Evolutionary conservation across 1,140 invertebrate species (phyloP).

Genomic region (Drosophila neocordata): DNA sequence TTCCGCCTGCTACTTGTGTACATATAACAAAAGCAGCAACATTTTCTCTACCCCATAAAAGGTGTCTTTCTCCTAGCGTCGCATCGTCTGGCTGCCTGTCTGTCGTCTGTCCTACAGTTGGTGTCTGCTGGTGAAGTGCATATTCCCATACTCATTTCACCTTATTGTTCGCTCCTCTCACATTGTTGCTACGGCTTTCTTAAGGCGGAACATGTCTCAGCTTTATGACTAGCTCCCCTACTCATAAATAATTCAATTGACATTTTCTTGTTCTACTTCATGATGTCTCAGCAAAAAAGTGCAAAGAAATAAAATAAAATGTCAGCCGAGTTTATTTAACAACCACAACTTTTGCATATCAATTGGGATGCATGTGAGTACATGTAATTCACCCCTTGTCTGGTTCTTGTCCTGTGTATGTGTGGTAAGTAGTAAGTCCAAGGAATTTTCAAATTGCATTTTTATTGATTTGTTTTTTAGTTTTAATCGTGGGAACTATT

Average conservation of each 20-base stretch:
- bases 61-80: neutral
- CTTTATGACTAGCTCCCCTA: slow-evolving; percentile 19
- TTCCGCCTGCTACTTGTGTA: slow-evolving; percentile 22
- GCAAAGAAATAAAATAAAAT: slow-evolving; percentile 18
- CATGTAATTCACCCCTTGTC: neutral
- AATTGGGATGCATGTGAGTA: slow-evolving; percentile 30
- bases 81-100: neutral
- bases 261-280: slow-evolving; percentile 29
- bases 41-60: neutral
- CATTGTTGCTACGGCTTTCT: slow-evolving; percentile 3
- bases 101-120: neutral
- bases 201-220: slow-evolving; percentile 18
- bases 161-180: slow-evolving; percentile 32
- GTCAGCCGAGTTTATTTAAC: slow-evolving; percentile 36
- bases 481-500: slow-evolving; percentile 35
- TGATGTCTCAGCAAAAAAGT: slow-evolving; percentile 42
- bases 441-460: slow-evolving; percentile 33
- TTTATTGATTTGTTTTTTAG: slow-evolving; percentile 44
- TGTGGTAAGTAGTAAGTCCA: neutral
- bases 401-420: neutral
- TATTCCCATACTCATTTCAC: slow-evolving; percentile 27
- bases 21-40: neutral
- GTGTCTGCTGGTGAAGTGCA: slow-evolving; percentile 14
- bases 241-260: slow-evolving; percentile 45
- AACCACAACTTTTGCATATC: slow-evolving; percentile 48